These are phyloP conservation scores for Mayetiola destructor DNA, from an alignment of 2,888 invertebrate genomes.

Conservation along the genomic window DNA sequence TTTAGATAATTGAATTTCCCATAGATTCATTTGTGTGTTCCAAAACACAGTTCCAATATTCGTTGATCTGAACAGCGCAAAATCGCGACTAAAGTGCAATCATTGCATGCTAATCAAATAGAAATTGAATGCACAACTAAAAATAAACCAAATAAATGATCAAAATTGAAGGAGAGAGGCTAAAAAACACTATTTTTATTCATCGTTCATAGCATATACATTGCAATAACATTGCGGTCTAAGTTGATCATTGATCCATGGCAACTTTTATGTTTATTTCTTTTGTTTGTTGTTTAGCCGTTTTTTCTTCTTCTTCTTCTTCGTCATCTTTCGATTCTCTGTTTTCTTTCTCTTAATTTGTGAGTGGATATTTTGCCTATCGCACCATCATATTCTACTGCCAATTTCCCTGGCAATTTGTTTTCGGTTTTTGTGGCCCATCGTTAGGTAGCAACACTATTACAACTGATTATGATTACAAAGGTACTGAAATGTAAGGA, in stretches of 20 bases:
- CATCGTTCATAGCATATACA: too few species aligned
- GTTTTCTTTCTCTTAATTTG: background rate
- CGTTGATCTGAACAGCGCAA: background rate
- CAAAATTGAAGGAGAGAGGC: background rate
- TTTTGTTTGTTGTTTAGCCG: background rate
- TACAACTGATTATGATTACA: too few species aligned
- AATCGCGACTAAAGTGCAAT: background rate
- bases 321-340: too few species aligned
- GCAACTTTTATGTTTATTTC: background rate
- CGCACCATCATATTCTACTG: background rate
- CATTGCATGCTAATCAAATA: conserved; percentile 8
- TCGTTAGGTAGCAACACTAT: too few species aligned
- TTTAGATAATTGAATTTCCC: conserved; percentile 13
- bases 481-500: too few species aligned
- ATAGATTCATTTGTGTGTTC: background rate
- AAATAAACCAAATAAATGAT: background rate
- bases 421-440: too few species aligned
- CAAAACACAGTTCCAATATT: background rate
- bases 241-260: too few species aligned
- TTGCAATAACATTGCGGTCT: too few species aligned
- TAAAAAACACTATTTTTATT: conserved; percentile 6
- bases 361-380: background rate
- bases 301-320: background rate
- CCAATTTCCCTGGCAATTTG: conserved; percentile 3
- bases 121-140: background rate